Evolutionary conservation across 1,140 invertebrate species (phyloP), one percentile per base, ranked within the genome.

Genomic region (Neelides sp.): DNA sequence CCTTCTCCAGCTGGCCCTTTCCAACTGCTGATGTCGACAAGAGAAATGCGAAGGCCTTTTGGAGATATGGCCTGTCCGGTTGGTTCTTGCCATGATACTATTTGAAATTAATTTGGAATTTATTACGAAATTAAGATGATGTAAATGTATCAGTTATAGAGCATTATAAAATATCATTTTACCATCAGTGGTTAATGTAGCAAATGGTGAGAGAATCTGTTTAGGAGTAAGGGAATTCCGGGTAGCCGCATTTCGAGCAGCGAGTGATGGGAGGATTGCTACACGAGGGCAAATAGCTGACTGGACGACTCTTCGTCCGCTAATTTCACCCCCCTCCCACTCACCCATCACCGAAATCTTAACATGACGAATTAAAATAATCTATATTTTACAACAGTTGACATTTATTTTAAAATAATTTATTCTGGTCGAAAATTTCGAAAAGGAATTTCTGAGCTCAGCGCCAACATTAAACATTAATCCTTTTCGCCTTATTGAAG

Each of bases 211-310:
- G 26, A 95, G 70, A 41, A 96, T 66, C 71, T 95, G 85, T 41
- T 83, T 79, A 64, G 95, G 91, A 19, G 79, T 79, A 36, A 96
- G 70, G 71, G 93, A 91, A 68, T 94, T 95, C 65, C 88, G 90
- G 52, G 81, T 78, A 64, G 88, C 90, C 37, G 84, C 71, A 52
- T 77, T 73, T 62, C 94, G 85, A 5, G 85, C 90, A 64, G 79
- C 75, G 26, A 75, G 69, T 62, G 85, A 90, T 63, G 80, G 82
- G 46, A 92, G 69, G 23, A 89, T 82, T 39, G 85, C 90, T 45
- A 95, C 75, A 65, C 85, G 77, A 0, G 91, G 90, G 24, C 83
- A 85, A 70, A 94, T 95, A 26, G 84, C 78, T 66, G 81, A 82
- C 65, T 83, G 79, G 48, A 94, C 85, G 66, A 93, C 87, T 67